These are phyloP conservation scores for Encarsia formosa DNA, from an alignment of 2,888 invertebrate genomes.

Conservation along the genomic window DNA sequence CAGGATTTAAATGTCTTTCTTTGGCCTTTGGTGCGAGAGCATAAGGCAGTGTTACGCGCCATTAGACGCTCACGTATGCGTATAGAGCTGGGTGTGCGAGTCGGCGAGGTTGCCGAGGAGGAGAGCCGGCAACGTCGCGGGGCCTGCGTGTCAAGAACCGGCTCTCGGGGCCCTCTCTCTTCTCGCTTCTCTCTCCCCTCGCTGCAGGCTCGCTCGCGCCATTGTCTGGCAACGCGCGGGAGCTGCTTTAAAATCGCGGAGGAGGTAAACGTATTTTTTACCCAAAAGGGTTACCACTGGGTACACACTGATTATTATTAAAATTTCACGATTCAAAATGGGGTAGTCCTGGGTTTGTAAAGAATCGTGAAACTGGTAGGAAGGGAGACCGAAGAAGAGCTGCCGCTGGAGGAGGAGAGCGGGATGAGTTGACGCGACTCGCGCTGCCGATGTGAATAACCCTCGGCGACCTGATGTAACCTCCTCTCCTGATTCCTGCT, in stretches of 20 bases:
- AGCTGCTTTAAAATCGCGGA: constrained; percentile 1
- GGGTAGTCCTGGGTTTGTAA: too few species aligned
- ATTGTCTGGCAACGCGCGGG: constrained; percentile 38
- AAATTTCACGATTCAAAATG: too few species aligned
- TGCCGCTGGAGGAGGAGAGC: neutral
- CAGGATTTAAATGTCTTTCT: constrained; percentile 30
- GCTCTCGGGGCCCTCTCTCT: constrained; percentile 31
- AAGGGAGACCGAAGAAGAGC: neutral
- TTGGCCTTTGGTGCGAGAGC: constrained; percentile 25
- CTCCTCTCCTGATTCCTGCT: too few species aligned
- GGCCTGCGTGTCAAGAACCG: constrained; percentile 46
- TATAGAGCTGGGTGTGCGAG: neutral
- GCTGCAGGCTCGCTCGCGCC: constrained; percentile 38
- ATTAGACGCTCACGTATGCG: constrained; percentile 9
- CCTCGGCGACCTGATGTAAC: constrained; percentile 22
- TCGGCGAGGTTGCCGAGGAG: neutral
- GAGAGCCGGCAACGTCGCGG: constrained; percentile 2
- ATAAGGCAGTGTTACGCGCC: too few species aligned
- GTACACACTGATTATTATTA: too few species aligned
- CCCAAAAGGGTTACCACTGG: too few species aligned
- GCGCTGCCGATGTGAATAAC: constrained; percentile 24
- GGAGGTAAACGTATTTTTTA: neutral
- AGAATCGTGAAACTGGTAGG: too few species aligned
- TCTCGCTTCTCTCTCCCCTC: constrained; percentile 19
- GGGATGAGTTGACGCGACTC: neutral